These are phyloP conservation scores for Gallinago undulata DNA, from an alignment of 2,113 vertebrate genomes.

Conservation along the genomic window DNA sequence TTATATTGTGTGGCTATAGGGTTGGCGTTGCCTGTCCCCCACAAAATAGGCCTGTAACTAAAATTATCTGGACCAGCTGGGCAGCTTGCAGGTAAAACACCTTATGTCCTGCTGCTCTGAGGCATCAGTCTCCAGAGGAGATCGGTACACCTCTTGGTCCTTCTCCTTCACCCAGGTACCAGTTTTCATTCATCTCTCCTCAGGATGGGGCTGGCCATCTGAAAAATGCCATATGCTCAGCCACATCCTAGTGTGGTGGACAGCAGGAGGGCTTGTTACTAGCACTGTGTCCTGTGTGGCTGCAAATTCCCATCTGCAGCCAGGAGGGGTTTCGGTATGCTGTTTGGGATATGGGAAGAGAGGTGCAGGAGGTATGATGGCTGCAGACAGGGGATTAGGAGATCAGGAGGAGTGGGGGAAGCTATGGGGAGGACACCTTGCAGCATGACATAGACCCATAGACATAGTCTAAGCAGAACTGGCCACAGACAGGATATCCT, in stretches of 20 bases:
- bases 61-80: not conserved
- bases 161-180: not conserved
- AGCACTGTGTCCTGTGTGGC: not conserved
- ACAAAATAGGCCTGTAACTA: not conserved
- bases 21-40: not conserved
- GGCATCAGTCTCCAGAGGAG: not conserved
- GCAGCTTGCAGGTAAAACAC: not conserved
- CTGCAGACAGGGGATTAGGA: not conserved
- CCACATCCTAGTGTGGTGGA: accelerated
- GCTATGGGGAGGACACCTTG: not conserved
- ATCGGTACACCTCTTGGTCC: not conserved
- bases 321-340: accelerated
- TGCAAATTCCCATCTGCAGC: not conserved
- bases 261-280: not conserved
- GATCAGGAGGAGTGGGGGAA: not conserved
- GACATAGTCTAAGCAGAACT: not conserved
- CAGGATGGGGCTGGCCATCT: not conserved
- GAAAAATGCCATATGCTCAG: not conserved
- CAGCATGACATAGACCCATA: not conserved
- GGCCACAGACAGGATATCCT: not conserved
- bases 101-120: not conserved
- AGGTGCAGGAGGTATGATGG: not conserved
- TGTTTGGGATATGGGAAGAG: not conserved
- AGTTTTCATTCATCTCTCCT: not conserved
- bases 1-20: not conserved